Percentiles rank a stretch among this genome's conserved stretches.
Conservation (phyloP, 2,797 vertebrate genomes). For the Acanthurus leucopareius region DNA sequence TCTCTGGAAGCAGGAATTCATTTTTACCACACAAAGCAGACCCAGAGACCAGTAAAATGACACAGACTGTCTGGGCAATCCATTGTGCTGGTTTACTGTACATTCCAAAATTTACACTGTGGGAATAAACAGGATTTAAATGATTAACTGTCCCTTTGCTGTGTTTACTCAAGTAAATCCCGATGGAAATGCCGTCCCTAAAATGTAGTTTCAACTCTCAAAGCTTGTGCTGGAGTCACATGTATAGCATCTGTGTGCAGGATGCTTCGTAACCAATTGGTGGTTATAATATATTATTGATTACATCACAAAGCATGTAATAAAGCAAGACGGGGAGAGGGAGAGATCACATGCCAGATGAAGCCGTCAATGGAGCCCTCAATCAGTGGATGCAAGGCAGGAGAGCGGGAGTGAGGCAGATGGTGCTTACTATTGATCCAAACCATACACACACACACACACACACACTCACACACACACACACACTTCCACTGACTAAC, state of each 20-base stretch:
- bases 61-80: constrained; percentile 53
- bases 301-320: constrained; percentile 61
- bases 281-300: constrained; percentile 74
- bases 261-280: constrained; percentile 57
- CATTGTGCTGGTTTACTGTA: constrained; percentile 44
- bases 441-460: constrained; percentile 46
- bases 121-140: constrained; percentile 50
- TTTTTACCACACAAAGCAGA: constrained; percentile 65
- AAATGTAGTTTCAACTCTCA: constrained; percentile 30
- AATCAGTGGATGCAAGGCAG: constrained; percentile 69
- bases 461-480: constrained; percentile 26
- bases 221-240: constrained; percentile 24
- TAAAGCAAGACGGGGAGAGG: constrained; percentile 22
- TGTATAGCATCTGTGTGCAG: constrained; percentile 17
- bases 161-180: constrained; percentile 44
- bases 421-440: constrained; percentile 77
- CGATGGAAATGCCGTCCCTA: constrained; percentile 18
- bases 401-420: constrained; percentile 64
- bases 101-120: constrained; percentile 36
- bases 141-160: constrained; percentile 40
- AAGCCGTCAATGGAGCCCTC: constrained; percentile 79
- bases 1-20: constrained; percentile 65
- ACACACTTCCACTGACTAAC: constrained; percentile 65
- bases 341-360: constrained; percentile 71
- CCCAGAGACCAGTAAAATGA: constrained; percentile 54